A percentile compares a stretch with the other conserved stretches of the same genome.
These are phyloP conservation scores for Cataglyphis hispanica DNA, from an alignment of 1,140 invertebrate genomes.

Conservation along the genomic window DNA sequence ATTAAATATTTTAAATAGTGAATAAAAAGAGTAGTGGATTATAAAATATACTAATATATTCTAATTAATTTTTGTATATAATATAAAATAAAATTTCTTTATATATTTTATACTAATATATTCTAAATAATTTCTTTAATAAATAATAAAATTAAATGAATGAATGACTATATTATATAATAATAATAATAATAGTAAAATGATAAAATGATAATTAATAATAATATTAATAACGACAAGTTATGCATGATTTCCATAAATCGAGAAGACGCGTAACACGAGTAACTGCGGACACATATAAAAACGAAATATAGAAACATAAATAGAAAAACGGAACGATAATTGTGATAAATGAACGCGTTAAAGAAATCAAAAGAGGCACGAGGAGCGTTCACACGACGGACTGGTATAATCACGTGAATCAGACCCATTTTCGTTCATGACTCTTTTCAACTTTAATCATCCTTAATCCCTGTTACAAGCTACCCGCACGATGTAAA, in stretches of 20 bases:
- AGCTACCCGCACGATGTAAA: constrained; percentile 75
- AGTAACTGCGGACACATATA: constrained; percentile 8
- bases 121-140: background rate
- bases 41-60: background rate
- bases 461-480: constrained; percentile 69
- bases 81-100: too few species aligned
- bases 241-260: background rate
- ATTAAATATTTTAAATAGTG: background rate
- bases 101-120: too few species aligned
- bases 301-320: constrained; percentile 28
- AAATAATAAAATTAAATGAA: too few species aligned
- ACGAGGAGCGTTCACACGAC: constrained; percentile 64
- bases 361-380: constrained; percentile 65
- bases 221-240: background rate
- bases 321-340: constrained; percentile 36
- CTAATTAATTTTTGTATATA: too few species aligned
- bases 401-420: constrained; percentile 66
- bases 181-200: too few species aligned
- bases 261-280: background rate
- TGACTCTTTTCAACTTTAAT: constrained; percentile 74
- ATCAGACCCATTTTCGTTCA: constrained; percentile 73
- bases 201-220: too few species aligned
- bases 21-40: background rate
- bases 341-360: constrained; percentile 69
- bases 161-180: background rate